Evolutionary conservation across 92 coral and sea anemone species (phyloP).

Genomic region (Pocillopora meandrina): DNA sequence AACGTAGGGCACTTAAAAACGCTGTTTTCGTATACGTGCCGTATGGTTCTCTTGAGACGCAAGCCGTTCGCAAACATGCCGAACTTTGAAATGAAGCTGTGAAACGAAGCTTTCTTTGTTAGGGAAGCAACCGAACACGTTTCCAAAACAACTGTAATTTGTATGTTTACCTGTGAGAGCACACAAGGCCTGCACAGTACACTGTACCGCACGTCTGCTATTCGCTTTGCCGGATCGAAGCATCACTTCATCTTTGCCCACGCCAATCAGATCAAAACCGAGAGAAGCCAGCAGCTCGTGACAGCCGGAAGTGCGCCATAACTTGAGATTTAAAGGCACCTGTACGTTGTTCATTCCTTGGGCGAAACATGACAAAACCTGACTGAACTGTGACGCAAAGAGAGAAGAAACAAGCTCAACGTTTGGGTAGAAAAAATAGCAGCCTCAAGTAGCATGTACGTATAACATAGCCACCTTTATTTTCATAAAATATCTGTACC

Average conservation of each 20-base stretch:
- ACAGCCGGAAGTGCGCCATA: constrained; percentile 95
- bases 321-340: constrained; percentile 84
- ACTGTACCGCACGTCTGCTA: constrained; percentile 94
- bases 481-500: too few species aligned
- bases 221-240: constrained; percentile 90
- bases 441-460: too few species aligned
- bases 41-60: too few species aligned
- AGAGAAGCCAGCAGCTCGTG: constrained; percentile 99
- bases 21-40: too few species aligned
- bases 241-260: constrained; percentile 98
- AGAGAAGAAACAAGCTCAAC: not conserved
- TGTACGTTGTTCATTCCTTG: constrained; percentile 93
- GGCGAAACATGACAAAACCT: constrained; percentile 84
- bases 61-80: too few species aligned
- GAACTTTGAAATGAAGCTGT: not conserved
- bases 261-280: constrained; percentile 97
- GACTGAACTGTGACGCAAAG: constrained; percentile 72
- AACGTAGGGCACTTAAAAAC: too few species aligned
- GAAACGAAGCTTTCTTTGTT: not conserved
- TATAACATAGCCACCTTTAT: too few species aligned
- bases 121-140: too few species aligned
- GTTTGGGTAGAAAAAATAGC: too few species aligned
- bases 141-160: not conserved
- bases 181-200: constrained; percentile 89
- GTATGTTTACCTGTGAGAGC: constrained; percentile 79